Conservation (phyloP, 1,140 invertebrate species). For the Uloborus diversus region DNA sequence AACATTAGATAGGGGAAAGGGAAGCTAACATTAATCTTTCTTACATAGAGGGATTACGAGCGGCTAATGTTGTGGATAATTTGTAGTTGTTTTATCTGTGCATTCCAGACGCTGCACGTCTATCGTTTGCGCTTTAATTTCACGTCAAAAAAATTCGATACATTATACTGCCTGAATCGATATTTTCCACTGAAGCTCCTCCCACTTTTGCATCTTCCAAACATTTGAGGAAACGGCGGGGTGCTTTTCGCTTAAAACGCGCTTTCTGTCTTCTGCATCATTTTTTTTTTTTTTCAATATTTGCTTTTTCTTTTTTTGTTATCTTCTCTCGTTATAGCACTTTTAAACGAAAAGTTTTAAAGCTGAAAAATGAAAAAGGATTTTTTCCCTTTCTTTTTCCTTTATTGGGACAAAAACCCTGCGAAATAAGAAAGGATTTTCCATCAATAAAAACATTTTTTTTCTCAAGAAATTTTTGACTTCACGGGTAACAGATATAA, state of each 20-base stretch:
- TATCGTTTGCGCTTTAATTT: conserved; percentile 42
- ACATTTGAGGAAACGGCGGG: conserved; percentile 40
- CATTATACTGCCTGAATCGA: conserved; percentile 48
- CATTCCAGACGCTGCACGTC: conserved; percentile 32
- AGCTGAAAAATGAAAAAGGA: conserved; percentile 12
- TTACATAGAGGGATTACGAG: conserved; percentile 8
- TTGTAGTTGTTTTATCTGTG: conserved; percentile 55
- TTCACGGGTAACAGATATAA: conserved; percentile 17
- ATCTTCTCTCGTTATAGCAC: conserved; percentile 43
- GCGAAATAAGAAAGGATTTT: conserved; percentile 26
- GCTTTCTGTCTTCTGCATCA: not conserved
- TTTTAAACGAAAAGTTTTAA: conserved; percentile 31
- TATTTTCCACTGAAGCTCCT: conserved; percentile 26
- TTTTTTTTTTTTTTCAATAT: conserved; percentile 13
- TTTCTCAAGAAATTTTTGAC: not conserved
- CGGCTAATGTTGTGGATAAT: conserved; percentile 50
- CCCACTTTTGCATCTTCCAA: conserved; percentile 50
- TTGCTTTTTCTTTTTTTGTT: conserved; percentile 13
- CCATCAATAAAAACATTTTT: conserved; percentile 8
- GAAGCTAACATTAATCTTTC: conserved; percentile 32
- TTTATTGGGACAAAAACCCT: not conserved
- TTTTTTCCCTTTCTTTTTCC: conserved; percentile 14
- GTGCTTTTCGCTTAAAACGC: conserved; percentile 31
- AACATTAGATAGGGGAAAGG: not conserved
- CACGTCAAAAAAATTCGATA: conserved; percentile 52